phyloP scores from a whole-genome alignment of 2,888 invertebrate species.

The Isoperla grammatica region DNA sequence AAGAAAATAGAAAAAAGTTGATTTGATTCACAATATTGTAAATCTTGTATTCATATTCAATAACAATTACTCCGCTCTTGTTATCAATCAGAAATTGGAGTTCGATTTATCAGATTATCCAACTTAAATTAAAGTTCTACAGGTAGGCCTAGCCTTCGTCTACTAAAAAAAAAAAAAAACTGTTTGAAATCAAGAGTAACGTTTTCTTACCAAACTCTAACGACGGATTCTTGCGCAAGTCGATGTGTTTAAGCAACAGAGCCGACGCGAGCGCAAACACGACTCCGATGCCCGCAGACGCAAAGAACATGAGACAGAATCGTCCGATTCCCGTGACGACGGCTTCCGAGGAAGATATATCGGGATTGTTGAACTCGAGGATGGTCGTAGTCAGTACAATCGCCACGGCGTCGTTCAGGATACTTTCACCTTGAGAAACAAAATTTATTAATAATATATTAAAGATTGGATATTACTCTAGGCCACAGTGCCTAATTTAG shows the following conservation, averaged over 20 bases:
- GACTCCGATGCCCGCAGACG: constrained; percentile 94
- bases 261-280: constrained; percentile 92
- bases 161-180: background rate
- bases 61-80: too few relatives aligned
- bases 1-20: too few relatives aligned
- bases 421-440: constrained; percentile 56
- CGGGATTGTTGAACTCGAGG: constrained; percentile 61
- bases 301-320: constrained; percentile 97
- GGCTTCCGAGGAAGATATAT: constrained; percentile 67
- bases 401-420: constrained; percentile 96
- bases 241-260: constrained; percentile 87
- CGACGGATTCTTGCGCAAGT: constrained; percentile 94
- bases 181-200: background rate
- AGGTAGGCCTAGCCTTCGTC: background rate
- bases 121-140: too few relatives aligned
- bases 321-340: constrained; percentile 81
- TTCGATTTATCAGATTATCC: too few relatives aligned
- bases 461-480: too few relatives aligned
- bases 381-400: constrained; percentile 94
- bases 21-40: too few relatives aligned
- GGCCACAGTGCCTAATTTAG: too few relatives aligned
- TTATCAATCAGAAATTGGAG: too few relatives aligned
- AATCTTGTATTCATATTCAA: too few relatives aligned
- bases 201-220: constrained; percentile 76
- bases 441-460: too few relatives aligned